phyloP scores from a whole-genome alignment of 2,888 invertebrate species.

The Microplitis deprimator region DNA sequence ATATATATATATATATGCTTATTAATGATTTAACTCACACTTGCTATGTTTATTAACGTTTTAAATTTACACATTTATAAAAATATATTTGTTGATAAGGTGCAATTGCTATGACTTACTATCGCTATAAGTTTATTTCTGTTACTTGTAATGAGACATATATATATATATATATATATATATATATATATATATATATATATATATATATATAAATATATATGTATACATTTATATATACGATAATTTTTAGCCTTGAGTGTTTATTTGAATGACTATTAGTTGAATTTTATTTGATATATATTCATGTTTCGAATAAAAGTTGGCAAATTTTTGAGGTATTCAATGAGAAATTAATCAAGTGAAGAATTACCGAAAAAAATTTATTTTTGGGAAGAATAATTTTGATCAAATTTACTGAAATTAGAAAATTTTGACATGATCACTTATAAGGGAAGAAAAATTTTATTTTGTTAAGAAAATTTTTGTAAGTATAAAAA shows the following conservation, averaged over 20 bases:
- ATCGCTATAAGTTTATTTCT: not conserved
- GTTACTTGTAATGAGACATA: not conserved
- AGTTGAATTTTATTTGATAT: not conserved
- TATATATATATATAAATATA: not conserved
- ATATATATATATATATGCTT: conserved; percentile 26
- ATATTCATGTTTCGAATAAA: not conserved
- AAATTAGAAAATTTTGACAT: too few species aligned
- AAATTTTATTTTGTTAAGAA: not conserved
- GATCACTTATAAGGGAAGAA: too few species aligned
- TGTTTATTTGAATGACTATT: not conserved
- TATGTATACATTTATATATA: not conserved
- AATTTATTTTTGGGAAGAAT: too few species aligned
- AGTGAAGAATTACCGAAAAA: too few species aligned
- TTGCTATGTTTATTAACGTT: not conserved
- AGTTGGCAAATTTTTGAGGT: too few species aligned
- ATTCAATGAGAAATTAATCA: too few species aligned
- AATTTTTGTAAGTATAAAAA: not conserved
- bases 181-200: not conserved
- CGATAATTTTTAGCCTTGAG: not conserved
- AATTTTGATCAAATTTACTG: too few species aligned
- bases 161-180: not conserved
- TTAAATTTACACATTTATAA: conserved; percentile 38
- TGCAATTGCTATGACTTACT: conserved; percentile 9
- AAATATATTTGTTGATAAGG: conserved; percentile 42
- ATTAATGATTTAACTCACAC: conserved; percentile 1